Percentiles rank a stretch among this genome's conserved stretches.
Conservation (phyloP, 2,888 invertebrate genomes). For the Halictus ligatus region DNA sequence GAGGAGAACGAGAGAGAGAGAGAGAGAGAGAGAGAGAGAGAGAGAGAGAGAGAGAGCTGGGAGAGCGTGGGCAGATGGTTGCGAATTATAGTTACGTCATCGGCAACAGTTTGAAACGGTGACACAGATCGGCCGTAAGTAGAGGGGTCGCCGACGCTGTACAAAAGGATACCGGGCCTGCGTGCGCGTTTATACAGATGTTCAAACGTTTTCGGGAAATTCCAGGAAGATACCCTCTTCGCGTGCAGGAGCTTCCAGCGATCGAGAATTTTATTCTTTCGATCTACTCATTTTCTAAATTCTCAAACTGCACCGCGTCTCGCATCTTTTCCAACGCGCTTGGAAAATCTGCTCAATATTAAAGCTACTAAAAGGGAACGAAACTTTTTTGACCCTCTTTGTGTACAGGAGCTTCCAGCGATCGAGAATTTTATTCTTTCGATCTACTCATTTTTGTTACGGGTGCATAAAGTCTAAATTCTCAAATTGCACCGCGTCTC, state of each 20-base stretch:
- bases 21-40: conserved; percentile 23
- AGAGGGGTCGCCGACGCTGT: conserved; percentile 47
- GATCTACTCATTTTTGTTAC: too few species aligned
- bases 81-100: conserved; percentile 68
- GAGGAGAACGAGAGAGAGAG: conserved; percentile 24
- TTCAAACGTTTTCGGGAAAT: neutral
- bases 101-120: conserved; percentile 61
- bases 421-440: neutral
- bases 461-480: too few species aligned
- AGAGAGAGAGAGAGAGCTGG: conserved; percentile 23
- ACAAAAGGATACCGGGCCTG: neutral
- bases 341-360: too few species aligned
- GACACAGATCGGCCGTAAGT: conserved; percentile 65
- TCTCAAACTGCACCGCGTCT: too few species aligned
- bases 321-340: too few species aligned
- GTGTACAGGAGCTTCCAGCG: neutral
- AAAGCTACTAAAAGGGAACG: too few species aligned
- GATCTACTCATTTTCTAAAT: too few species aligned
- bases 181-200: neutral
- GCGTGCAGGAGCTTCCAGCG: neutral
- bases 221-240: neutral
- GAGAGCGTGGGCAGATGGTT: conserved; percentile 26
- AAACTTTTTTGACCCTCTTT: neutral
- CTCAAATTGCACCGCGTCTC: too few species aligned
- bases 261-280: neutral